phyloP scores from a whole-genome alignment of 2,113 vertebrate genomes.

The Hassar affinis region DNA sequence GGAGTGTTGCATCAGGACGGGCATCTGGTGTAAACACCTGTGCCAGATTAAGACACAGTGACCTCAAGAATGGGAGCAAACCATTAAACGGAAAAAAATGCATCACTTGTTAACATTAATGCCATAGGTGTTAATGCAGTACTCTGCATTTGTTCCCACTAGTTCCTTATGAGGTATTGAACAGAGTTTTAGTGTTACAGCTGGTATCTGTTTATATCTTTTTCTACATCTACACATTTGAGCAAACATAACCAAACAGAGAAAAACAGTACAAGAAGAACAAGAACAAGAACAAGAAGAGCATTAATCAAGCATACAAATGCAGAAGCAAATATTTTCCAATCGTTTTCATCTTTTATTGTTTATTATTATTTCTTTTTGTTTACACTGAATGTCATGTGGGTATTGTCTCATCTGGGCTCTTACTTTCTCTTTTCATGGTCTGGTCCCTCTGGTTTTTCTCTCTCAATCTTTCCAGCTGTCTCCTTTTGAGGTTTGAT shows the following conservation, averaged over 20 bases:
- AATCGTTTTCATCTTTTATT: not conserved
- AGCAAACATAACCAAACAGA: not conserved
- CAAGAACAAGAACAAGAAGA: not conserved
- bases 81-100: too few relatives aligned
- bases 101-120: too few relatives aligned
- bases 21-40: too few relatives aligned
- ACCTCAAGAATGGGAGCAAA: too few relatives aligned
- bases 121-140: too few relatives aligned
- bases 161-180: not conserved
- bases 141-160: not conserved
- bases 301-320: not conserved
- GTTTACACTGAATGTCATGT: not conserved
- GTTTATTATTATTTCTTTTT: not conserved
- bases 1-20: too few relatives aligned
- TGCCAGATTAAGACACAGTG: too few relatives aligned
- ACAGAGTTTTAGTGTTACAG: too few relatives aligned
- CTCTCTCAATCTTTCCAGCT: not conserved
- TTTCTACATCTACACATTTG: too few relatives aligned
- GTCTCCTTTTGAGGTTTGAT: not conserved
- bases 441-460: not conserved
- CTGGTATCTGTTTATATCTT: too few relatives aligned
- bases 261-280: too few relatives aligned
- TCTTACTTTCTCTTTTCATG: not conserved
- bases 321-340: not conserved
- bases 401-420: not conserved